phyloP scores from a whole-genome alignment of 2,113 vertebrate species.

The Pygoscelis adeliae region DNA sequence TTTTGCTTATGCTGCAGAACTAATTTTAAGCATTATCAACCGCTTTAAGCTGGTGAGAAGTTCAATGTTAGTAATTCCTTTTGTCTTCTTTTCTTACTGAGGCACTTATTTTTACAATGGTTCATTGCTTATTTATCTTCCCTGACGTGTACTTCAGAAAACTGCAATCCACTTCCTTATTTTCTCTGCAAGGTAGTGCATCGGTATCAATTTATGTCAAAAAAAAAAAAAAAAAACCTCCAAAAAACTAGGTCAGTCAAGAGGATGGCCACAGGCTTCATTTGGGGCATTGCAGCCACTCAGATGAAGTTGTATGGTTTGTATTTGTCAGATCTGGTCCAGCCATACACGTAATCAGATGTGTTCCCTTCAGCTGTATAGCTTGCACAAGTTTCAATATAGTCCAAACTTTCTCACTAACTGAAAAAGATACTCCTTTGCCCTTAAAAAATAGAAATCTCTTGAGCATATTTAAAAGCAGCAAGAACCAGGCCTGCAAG shows the following conservation, averaged over 20 bases:
- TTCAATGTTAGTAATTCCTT: not conserved
- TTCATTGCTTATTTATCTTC: not conserved
- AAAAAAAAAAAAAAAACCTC: not conserved
- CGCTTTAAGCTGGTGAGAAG: not conserved
- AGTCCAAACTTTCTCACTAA: not conserved
- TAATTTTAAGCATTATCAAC: not conserved
- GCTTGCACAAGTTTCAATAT: not conserved
- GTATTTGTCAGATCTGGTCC: not conserved
- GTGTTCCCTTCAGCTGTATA: not conserved
- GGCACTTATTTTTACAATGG: not conserved
- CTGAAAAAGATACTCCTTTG: not conserved
- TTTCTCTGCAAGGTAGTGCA: not conserved
- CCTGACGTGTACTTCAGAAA: not conserved
- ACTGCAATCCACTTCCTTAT: not conserved
- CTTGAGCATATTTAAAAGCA: constrained; percentile 22
- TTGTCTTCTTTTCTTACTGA: not conserved
- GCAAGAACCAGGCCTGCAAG: constrained; percentile 23
- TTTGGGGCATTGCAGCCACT: not conserved
- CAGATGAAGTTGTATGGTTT: not conserved
- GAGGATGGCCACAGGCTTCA: not conserved
- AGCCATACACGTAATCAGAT: not conserved
- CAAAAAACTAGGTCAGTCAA: too few relatives aligned
- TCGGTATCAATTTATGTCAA: not conserved
- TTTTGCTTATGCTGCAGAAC: not conserved
- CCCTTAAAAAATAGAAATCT: not conserved